phyloP scores from a whole-genome alignment of 2,797 vertebrate species.

The Acanthurus leucopareius region DNA sequence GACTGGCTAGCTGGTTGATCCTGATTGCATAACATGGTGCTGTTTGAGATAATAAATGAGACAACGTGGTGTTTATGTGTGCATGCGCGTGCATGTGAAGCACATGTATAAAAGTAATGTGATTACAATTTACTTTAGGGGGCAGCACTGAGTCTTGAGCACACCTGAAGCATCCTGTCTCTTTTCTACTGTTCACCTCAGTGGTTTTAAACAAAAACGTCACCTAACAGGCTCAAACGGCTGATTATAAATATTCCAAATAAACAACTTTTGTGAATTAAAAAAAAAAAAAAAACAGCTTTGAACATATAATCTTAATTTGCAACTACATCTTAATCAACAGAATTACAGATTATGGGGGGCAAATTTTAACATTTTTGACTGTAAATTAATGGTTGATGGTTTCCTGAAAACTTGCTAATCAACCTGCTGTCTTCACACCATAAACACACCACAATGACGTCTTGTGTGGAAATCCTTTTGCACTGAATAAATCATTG shows the following conservation, averaged over 20 bases:
- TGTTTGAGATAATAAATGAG: constrained; percentile 39
- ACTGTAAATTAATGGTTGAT: too few relatives aligned
- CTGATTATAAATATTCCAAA: background rate
- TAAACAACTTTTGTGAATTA: background rate
- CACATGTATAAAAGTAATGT: background rate
- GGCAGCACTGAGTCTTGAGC: constrained; percentile 49
- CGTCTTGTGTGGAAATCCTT: background rate
- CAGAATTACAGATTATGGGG: background rate
- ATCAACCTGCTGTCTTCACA: too few relatives aligned
- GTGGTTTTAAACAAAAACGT: background rate
- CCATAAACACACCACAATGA: background rate
- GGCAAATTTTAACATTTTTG: too few relatives aligned
- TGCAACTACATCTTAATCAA: background rate
- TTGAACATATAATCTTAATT: background rate
- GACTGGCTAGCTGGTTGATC: constrained; percentile 52
- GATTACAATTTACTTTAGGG: constrained; percentile 42
- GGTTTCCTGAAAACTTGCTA: too few relatives aligned
- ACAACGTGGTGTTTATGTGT: constrained; percentile 17
- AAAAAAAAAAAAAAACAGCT: background rate
- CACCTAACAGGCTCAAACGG: background rate
- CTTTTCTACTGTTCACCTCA: constrained; percentile 13
- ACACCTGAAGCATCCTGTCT: constrained; percentile 7
- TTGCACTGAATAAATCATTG: background rate
- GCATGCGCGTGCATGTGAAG: constrained; percentile 15
- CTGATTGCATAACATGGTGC: constrained; percentile 57